Conservation (phyloP, 35 echinoderm and acorn worm genomes). For the Strongylocentrotus purpuratus region DNA sequence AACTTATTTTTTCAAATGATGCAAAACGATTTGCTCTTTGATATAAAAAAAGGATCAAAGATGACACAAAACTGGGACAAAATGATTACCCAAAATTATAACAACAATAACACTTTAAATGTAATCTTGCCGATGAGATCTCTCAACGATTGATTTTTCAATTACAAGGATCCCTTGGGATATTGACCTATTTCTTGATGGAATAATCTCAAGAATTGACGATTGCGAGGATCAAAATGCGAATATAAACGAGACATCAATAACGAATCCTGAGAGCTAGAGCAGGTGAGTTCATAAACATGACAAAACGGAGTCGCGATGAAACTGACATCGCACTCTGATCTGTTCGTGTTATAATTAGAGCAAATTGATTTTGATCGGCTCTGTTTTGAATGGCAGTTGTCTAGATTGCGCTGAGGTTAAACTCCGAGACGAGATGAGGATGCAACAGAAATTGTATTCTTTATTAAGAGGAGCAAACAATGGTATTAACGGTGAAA, state of each 20-base stretch:
- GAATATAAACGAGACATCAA: not conserved
- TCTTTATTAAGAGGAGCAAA: too few species aligned
- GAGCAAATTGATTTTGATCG: not conserved
- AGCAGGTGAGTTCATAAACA: not conserved
- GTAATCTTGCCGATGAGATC: not conserved
- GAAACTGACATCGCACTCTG: not conserved
- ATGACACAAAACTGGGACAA: too few species aligned
- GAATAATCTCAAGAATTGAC: not conserved
- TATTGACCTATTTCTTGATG: not conserved
- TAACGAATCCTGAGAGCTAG: not conserved
- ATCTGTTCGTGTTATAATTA: not conserved
- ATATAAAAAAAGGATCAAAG: too few species aligned
- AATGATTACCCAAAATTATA: too few species aligned
- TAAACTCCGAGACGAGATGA: too few species aligned
- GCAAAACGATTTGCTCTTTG: too few species aligned
- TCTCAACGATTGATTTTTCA: not conserved
- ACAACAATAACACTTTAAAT: too few species aligned
- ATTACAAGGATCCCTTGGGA: not conserved
- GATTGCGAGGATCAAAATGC: not conserved
- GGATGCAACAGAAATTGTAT: too few species aligned
- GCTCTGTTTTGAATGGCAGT: not conserved
- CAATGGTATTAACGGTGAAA: too few species aligned
- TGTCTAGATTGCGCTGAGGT: too few species aligned
- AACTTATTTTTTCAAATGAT: too few species aligned
- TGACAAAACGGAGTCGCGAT: not conserved